Base-by-base conservation (phyloP, 2,113 vertebrate species). In the Ursus arctos region DNA sequence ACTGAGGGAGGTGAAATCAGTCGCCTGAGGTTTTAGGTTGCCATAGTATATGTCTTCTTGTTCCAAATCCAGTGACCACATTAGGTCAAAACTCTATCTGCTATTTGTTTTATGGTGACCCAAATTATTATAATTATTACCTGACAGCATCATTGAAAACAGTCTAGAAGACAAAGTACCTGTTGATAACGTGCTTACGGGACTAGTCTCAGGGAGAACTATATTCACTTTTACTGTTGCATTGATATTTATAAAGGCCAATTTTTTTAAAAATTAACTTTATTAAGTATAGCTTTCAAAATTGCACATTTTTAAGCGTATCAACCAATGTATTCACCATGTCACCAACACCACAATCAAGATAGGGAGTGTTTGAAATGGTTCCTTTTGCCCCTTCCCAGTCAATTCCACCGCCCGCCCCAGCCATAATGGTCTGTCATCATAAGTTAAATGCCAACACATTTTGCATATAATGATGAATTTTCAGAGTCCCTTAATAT, bases 231-330 rank as follows among this genome's bases (percentile, higher is more conserved):
- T 72, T 59, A 7, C 49, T 31, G 19, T 40, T 63, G 59, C 69
- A 10, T 53, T 81, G 21, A 88, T 95, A 13, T 12, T 65, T 84
- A 71, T 71, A 90, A 96, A 40, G 77, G 53, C 22, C 26, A 22
- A 7, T 36, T 81, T 43, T 47, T 51, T 43, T 1, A 13, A 74
- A 55, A 43, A 43, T 82, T 43, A 61, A 21, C 40, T 79, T 86
- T 40, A 53, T 72, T 90, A 93, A 40, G 49, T 67, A 67, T 63
- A 69, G 31, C n/a, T 96, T 92, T 95, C 5, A 71, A 47, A 94
- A 76, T 93, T 90, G 15, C 1, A 1, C 40, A 7, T 87, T 85
- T 76, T 76, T 82, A 79, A 88, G 88, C 36, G 8, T 92, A 4
- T 92, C 49, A 77, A 4, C 47, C 76, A 71, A 1, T 47, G 14